Base-by-base conservation (phyloP, 2,797 vertebrate species). In the Huso huso region DNA sequence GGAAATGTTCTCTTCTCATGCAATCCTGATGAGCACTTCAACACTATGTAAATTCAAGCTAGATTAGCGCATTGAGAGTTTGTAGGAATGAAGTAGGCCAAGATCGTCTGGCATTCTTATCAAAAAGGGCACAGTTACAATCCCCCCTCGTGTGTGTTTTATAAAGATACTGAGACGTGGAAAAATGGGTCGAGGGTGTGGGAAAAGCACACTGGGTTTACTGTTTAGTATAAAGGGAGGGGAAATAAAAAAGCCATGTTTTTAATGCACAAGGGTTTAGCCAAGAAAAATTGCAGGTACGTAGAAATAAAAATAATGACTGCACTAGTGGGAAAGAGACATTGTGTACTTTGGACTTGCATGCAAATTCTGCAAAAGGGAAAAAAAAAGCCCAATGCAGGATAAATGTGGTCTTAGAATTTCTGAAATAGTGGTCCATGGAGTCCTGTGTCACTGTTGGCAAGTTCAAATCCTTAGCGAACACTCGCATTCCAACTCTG, bases 1-100 rank as follows among this genome's bases (percentile, higher is more conserved):
- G 81, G 72, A 87, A 90, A 90, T 89, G 70, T 82, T 84, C 82
- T 84, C 81, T 88, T 89, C 87, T 86, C 88, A 90, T 89, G 88
- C 87, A 87, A 90, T 71, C 66, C 68, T n/a, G 70, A 66, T 66
- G 50, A 63, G 65, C 68, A 62, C 63, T 68, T 52, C 57, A 51
- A 59, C 71, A 59, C 13, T 58, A 57, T 50, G 66, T 50, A 48
- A 66, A 60, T 61, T 66, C 55, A 50, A 60, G 49, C 51, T 18
- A 7, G 48, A 62, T 49, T 61, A 37, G 64, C 13, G 13, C 23
- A 37, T 1, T 37, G 69, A 51, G 37, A 51, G 68, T 71, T 73
- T 77, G 69, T 67, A 65, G 69, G 73, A 80, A 75, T 63, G 49
- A 63, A 72, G 65, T 73, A 50, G 51, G 62, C 65, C 48, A 75